Conservation (phyloP, 2,113 vertebrate species). For the Sebastes schlegelii region DNA sequence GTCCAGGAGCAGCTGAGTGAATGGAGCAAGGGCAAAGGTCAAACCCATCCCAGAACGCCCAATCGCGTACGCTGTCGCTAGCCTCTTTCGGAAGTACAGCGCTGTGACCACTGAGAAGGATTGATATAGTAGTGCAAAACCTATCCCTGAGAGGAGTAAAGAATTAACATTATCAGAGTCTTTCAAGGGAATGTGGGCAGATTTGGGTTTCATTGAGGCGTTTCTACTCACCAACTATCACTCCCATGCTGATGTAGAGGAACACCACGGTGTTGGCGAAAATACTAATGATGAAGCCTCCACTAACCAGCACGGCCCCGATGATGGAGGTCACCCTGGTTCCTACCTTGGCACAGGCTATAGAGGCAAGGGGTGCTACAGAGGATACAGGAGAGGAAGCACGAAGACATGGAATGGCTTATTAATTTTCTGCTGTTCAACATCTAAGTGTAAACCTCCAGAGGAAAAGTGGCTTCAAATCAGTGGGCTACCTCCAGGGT, state of each 20-base stretch:
- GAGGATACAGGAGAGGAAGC: constrained; percentile 19
- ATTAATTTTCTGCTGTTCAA: background rate
- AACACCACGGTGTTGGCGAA: constrained; percentile 87
- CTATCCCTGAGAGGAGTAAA: constrained; percentile 83
- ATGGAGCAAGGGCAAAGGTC: constrained; percentile 91
- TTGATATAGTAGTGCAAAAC: constrained; percentile 92
- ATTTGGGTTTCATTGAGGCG: background rate
- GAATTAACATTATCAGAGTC: background rate
- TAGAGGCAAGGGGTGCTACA: constrained; percentile 87
- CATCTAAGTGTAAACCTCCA: background rate
- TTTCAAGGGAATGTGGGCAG: background rate
- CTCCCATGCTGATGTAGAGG: constrained; percentile 93
- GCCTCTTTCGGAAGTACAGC: constrained; percentile 86
- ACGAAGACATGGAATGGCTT: background rate
- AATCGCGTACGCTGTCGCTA: constrained; percentile 89
- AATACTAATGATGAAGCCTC: constrained; percentile 90
- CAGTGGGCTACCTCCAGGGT: no score
- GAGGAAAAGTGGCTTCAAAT: background rate
- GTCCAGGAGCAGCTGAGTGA: constrained; percentile 90
- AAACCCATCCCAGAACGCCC: constrained; percentile 94
- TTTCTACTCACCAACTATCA: constrained; percentile 88
- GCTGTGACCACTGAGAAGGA: constrained; percentile 87
- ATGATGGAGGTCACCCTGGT: constrained; percentile 84
- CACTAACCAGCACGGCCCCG: constrained; percentile 85
- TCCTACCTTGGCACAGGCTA: constrained; percentile 86